These are phyloP conservation scores for Gymnodraco acuticeps DNA, from an alignment of 2,797 vertebrate genomes.

Conservation along the genomic window DNA sequence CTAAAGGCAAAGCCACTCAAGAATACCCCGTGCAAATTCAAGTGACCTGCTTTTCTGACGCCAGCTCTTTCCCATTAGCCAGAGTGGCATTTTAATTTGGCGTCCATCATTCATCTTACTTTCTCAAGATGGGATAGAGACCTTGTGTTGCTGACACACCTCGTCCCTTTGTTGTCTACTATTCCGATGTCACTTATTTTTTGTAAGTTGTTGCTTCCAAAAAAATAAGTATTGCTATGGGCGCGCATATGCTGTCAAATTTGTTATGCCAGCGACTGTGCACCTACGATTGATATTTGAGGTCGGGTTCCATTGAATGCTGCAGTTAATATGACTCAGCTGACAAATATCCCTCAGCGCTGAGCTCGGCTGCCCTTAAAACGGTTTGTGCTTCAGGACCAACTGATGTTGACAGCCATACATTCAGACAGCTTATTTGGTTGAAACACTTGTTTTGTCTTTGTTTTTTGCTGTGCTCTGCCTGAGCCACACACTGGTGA, in stretches of 20 bases:
- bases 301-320: constrained; percentile 60
- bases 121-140: constrained; percentile 55
- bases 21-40: constrained; percentile 81
- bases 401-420: constrained; percentile 52
- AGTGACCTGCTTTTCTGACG: constrained; percentile 79
- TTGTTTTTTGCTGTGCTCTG: constrained; percentile 11
- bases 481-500: background rate
- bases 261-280: constrained; percentile 14
- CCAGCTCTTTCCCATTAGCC: constrained; percentile 75
- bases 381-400: constrained; percentile 47
- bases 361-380: constrained; percentile 48
- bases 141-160: constrained; percentile 45
- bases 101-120: constrained; percentile 78
- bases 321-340: constrained; percentile 66
- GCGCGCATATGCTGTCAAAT: constrained; percentile 21
- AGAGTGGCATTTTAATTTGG: constrained; percentile 84
- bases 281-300: constrained; percentile 45
- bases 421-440: constrained; percentile 40
- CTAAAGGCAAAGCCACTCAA: constrained; percentile 75
- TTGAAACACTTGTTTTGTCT: constrained; percentile 17
- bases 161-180: constrained; percentile 15
- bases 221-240: constrained; percentile 17
- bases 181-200: background rate
- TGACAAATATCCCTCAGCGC: constrained; percentile 67
- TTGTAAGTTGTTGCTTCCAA: constrained; percentile 4